These are phyloP conservation scores for Hippolais icterina DNA, from an alignment of 2,113 vertebrate species.

Conservation along the genomic window DNA sequence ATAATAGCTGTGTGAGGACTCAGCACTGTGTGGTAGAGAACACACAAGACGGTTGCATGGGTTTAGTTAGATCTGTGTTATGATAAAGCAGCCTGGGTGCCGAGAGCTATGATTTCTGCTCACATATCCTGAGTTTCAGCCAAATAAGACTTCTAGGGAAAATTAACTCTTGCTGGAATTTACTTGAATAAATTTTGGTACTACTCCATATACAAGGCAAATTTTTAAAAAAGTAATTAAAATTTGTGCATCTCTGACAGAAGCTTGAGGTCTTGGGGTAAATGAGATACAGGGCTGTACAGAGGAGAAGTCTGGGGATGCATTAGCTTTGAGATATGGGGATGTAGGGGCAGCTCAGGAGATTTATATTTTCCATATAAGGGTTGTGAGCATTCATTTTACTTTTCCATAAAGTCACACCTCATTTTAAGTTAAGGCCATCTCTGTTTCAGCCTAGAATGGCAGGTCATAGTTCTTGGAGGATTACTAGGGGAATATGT, in stretches of 20 bases:
- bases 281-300: neutral
- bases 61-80: neutral
- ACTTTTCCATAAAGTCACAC: neutral
- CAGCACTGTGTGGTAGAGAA: neutral
- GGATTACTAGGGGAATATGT: neutral
- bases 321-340: neutral
- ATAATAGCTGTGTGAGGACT: neutral
- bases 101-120: neutral
- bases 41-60: neutral
- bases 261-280: neutral
- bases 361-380: neutral
- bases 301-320: neutral
- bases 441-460: neutral
- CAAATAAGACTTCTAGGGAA: slow-evolving; percentile 33
- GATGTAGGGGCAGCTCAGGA: neutral
- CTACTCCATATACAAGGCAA: neutral
- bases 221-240: neutral
- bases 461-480: neutral
- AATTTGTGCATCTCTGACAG: neutral
- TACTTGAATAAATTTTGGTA: neutral
- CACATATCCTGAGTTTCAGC: neutral
- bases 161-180: neutral
- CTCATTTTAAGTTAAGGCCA: neutral
- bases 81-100: neutral
- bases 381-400: neutral